phyloP scores from a whole-genome alignment of 2,113 vertebrate species.

The Sylvia atricapilla region DNA sequence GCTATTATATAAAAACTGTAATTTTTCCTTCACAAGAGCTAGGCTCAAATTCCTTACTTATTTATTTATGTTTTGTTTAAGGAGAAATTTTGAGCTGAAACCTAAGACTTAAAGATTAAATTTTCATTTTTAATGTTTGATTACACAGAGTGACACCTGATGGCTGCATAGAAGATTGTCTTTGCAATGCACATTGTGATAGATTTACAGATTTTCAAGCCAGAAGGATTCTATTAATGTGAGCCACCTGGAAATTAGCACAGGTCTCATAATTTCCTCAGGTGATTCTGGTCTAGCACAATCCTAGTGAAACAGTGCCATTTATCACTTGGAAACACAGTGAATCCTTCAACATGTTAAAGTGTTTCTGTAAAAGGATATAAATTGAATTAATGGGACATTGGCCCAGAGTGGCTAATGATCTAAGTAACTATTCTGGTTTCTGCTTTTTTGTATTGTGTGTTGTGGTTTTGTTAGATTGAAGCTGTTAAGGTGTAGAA shows the following conservation, averaged over 20 bases:
- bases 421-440: neutral
- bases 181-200: neutral
- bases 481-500: neutral
- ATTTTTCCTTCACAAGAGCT: neutral
- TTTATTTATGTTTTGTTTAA: neutral
- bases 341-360: neutral
- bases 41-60: neutral
- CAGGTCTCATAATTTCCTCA: neutral
- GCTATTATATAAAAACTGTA: neutral
- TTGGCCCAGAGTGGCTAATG: accelerated
- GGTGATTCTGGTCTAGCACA: neutral
- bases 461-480: neutral
- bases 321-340: neutral
- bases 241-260: neutral
- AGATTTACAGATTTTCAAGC: neutral
- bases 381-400: neutral
- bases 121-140: neutral
- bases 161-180: neutral
- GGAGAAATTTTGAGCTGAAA: neutral
- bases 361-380: neutral
- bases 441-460: neutral
- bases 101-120: neutral
- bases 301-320: neutral
- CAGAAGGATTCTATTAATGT: neutral
- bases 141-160: constrained; percentile 35